Percentiles rank a stretch among this genome's conserved stretches.
These are phyloP conservation scores for Orthosia gothica DNA, from an alignment of 2,888 invertebrate genomes.

Conservation along the genomic window DNA sequence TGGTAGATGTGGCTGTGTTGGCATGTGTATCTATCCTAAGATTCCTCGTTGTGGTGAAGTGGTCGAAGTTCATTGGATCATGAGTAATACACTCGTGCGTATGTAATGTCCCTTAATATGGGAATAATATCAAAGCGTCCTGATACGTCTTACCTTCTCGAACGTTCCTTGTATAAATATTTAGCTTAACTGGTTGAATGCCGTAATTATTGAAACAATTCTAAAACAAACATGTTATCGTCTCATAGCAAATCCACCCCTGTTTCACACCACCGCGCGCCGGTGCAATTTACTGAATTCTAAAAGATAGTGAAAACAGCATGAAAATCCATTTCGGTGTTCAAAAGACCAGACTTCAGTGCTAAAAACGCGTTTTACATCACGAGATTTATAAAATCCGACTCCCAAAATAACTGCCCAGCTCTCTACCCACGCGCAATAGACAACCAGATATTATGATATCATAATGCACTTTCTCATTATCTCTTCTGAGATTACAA, in stretches of 20 bases:
- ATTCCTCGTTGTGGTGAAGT: constrained; percentile 35
- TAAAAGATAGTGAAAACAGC: background rate
- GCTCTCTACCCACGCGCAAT: background rate
- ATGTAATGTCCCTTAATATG: constrained; percentile 5
- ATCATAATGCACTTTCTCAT: constrained; percentile 32
- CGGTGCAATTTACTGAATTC: no score
- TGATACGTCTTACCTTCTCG: constrained; percentile 1
- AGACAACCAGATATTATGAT: background rate
- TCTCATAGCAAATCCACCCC: no score
- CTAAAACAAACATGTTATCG: no score
- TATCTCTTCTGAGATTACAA: constrained; percentile 7
- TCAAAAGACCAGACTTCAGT: background rate
- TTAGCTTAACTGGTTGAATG: background rate
- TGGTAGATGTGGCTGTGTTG: constrained; percentile 2
- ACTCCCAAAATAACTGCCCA: background rate
- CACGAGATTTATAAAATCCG: background rate
- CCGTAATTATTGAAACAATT: no score
- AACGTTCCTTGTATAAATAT: background rate
- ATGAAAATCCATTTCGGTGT: background rate
- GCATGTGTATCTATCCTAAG: constrained; percentile 25
- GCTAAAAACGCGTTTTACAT: background rate
- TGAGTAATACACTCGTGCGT: constrained; percentile 24
- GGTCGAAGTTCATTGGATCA: constrained; percentile 27
- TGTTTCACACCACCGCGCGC: no score
- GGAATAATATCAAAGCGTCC: constrained; percentile 22